phyloP scores from a whole-genome alignment of 2,113 vertebrate genomes.

The Naja naja region DNA sequence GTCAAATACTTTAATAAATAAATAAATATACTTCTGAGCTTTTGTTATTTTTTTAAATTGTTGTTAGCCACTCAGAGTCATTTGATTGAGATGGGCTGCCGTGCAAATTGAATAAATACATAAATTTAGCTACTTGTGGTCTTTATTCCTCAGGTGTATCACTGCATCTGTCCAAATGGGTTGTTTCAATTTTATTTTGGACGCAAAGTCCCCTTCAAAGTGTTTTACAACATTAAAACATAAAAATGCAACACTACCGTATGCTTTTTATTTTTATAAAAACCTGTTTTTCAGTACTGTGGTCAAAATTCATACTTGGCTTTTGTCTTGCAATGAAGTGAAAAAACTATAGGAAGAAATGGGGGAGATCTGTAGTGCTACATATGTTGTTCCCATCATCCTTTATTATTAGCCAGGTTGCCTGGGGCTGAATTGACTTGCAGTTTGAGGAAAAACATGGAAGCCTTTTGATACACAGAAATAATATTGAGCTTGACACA shows the following conservation, averaged over 20 bases:
- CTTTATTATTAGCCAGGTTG: not conserved
- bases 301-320: not conserved
- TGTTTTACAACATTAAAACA: not conserved
- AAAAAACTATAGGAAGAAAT: not conserved
- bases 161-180: not conserved
- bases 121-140: not conserved
- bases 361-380: not conserved
- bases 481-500: not conserved
- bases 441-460: not conserved
- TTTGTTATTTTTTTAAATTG: not conserved
- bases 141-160: not conserved
- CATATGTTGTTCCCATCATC: not conserved
- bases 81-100: not conserved
- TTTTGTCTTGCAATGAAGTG: not conserved
- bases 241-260: not conserved
- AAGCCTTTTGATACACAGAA: not conserved
- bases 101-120: not conserved
- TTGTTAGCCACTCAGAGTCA: not conserved
- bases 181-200: not conserved
- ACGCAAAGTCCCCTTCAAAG: not conserved
- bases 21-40: not conserved
- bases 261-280: not conserved
- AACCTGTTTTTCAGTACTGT: not conserved
- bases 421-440: not conserved
- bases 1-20: not conserved